Evolutionary conservation across 1,140 invertebrate species (phyloP), one percentile per base, ranked within the genome.

Genomic region (Acromyrmex charruanus): DNA sequence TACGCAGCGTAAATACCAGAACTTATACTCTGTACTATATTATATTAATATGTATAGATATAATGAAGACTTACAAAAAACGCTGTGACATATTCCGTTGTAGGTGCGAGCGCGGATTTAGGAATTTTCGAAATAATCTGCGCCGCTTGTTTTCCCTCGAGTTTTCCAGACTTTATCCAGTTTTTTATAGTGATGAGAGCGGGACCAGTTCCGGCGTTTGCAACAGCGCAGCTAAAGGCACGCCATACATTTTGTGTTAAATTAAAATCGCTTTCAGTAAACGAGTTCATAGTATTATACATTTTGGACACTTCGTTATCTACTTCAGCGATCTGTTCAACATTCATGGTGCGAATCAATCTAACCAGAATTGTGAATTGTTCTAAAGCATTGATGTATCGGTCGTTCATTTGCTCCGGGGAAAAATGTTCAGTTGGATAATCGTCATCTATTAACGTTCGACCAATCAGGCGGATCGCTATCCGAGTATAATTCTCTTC

Each of bases 181-280:
- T 96, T 86, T 87, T 96, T 96, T 44, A 97, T 96, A 75, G 94
- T 94, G n/a, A 96, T 72, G 68, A 97, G 95, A 58, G 97, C 96
- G 7, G 97, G 97, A 55, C 96, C 95, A 16, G 97, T 97, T 79
- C 97, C 97, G 51, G 39, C 39, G 96, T 95, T 93, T 97, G 95
- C 12, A 96, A 97, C 95, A 35, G 96, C 96, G 89, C 97, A 97
- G 31, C 31, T 96, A 93, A 96, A 97, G 14, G 96, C 94, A 87
- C 92, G 94, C 96, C 96, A 96, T 1, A 1, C 28, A 5, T 9
- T 39, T 39, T 39, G 6, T 39, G 7, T 6, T 39, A 39, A 7
- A 7, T 7, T 5, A 39, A 39, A 39, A 39, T 39, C 35, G 0
- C 0, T 39, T 39, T 39, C 35, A 39, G 4, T 9, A 7, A 39